Base-by-base conservation (phyloP, 2,888 invertebrate genomes). In the Plemyria rubiginata region DNA sequence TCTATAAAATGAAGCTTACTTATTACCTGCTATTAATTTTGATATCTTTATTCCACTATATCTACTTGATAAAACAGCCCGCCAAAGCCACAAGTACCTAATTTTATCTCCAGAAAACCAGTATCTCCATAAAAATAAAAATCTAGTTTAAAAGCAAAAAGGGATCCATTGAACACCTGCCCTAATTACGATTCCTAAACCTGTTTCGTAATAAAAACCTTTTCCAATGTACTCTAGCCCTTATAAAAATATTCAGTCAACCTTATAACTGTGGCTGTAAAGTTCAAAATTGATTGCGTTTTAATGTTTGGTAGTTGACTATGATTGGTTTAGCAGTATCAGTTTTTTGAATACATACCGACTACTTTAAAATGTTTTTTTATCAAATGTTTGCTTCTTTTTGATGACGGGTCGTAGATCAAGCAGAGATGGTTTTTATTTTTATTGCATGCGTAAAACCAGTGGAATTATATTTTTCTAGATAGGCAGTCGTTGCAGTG, bases 281-380 rank as follows among this genome's bases (percentile, higher is more conserved):
- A 68, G 78, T 70, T 62, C 53, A 72, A 53, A 74, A 54, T 81
- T 16, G 52, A 49, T 45, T 62, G 54, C 32, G 28, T 49, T 60
- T 50, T 51, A 8, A 0, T n/a, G 8, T 28, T 38, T 11, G 12
- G 43, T 4, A 3, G 45, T 52, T n/a, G 0, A 32, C 49, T 63
- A 6, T 3, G 36, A 43, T 41, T 53, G 15, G 54, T 50, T 29
- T n/a, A 28, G 38, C 52, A 54, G 62, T 64, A 67, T 80, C 78
- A 76, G 78, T 80, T 83, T 83, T 85, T 82, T 81, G 70, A 73
- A 63, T 73, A 72, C 74, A 63, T 72, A 72, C 74, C 73, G 80
- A 85, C 88, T 86, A 85, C 86, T 84, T 78, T 76, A 80, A 86
- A 84, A 86, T 85, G 82, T 84, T 87, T 88, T 87, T 86, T 87